Base-by-base conservation (phyloP, 2,797 vertebrate species). In the Clarias pachynema region DNA sequence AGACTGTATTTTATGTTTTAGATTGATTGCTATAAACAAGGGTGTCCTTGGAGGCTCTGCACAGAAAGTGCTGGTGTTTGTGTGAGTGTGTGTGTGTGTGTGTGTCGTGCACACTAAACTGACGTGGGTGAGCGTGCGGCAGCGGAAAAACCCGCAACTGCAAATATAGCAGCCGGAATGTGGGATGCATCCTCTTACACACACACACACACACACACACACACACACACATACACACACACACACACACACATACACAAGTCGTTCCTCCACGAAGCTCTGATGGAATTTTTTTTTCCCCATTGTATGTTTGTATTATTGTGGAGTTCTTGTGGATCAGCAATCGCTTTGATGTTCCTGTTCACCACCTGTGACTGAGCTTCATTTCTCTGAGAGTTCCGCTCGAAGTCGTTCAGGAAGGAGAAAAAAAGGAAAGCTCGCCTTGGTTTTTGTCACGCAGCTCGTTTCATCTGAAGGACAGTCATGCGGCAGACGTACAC, bases 401-500 rank as follows among this genome's bases (percentile, higher is more conserved):
- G 57, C 77, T 79, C 1, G 24, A 44, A 26, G 60, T 26, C 16
- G 49, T 29, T n/a, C 5, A 44, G 49, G 72, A 31, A 78, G 37
- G 24, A 77, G 62, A 12, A 10, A 65, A 31, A 57, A 53, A 3
- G 49, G 24, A 57, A 34, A 81, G 60, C 31, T 53, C 22, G 26
- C 22, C 26, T 40, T 68, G 60, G 60, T 60, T 79, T 15, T n/a
- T 15, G 0, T 63, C 40, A 14, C 44, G 24, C 22, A 62, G 24
- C n/a, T 26, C 3, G 14, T 44, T 79, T 40, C 29, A 44, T 44
- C 63, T 79, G 37, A 83, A 83, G 85, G 70, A 94, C 92, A 96
- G 91, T 53, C 95, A 95, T 98, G 96, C 95, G 96, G 90, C 97
- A 96, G 91, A 96, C 97, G 0, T 98, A 97, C 94, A 96, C 96